phyloP scores from a whole-genome alignment of 2,113 vertebrate genomes.

The Pteropus alecto region DNA sequence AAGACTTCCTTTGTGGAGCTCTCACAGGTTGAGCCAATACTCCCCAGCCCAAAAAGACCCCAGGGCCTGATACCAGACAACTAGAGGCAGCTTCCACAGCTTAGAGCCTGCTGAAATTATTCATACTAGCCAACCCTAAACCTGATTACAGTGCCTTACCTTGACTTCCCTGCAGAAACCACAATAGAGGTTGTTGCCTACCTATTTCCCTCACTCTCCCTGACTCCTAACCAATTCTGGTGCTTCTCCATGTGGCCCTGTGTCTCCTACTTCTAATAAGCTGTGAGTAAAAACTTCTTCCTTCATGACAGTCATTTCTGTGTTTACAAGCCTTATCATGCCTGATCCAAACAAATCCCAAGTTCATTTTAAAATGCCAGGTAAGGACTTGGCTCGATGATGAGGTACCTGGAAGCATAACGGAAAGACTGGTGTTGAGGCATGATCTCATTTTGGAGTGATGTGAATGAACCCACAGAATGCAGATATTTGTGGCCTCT shows the following conservation, averaged over 20 bases:
- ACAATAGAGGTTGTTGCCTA: neutral
- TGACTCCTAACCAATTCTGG: neutral
- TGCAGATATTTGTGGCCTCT: neutral
- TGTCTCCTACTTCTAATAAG: neutral
- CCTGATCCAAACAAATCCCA: neutral
- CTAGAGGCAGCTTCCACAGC: neutral
- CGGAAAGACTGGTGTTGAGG: neutral
- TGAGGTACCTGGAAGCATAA: neutral
- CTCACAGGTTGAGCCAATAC: neutral
- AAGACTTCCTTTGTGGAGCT: neutral
- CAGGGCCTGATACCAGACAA: neutral
- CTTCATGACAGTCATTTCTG: neutral
- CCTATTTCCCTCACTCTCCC: neutral
- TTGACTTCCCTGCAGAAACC: neutral
- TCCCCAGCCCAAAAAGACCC: neutral
- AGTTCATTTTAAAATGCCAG: neutral
- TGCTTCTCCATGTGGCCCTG: neutral
- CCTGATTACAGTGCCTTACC: neutral
- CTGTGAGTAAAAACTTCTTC: neutral
- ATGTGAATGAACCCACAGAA: neutral
- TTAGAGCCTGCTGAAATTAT: neutral
- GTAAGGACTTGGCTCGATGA: neutral
- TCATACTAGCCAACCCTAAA: neutral
- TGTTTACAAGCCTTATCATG: neutral
- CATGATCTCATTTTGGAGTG: neutral